Percentiles rank a stretch among this genome's conserved stretches.
phyloP scores from a whole-genome alignment of 2,888 invertebrate species.

The Arge pagana region DNA sequence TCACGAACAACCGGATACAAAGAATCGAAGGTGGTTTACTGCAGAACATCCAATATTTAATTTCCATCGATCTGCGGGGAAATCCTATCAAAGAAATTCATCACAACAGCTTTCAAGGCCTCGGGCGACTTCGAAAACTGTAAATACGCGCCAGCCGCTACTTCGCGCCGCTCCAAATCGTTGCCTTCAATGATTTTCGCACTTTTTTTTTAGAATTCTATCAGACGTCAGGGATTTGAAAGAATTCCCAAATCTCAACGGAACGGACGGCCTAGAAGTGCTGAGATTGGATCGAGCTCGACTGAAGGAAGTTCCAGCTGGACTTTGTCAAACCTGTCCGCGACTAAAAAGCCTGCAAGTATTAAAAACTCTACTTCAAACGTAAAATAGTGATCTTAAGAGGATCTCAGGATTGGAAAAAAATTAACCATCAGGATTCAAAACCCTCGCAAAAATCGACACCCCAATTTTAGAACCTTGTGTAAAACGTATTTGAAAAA shows the following conservation, averaged over 20 bases:
- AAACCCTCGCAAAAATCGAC: too few relatives aligned
- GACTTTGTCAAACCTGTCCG: conserved; percentile 78
- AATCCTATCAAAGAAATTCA: conserved; percentile 52
- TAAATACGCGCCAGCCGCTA: conserved; percentile 63
- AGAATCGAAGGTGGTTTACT: conserved; percentile 74
- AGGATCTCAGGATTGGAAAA: too few relatives aligned
- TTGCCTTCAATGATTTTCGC: conserved; percentile 4
- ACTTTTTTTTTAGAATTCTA: conserved; percentile 69
- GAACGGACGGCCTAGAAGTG: conserved; percentile 76
- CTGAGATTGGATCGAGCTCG: conserved; percentile 84
- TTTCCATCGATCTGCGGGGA: conserved; percentile 79
- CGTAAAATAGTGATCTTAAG: too few relatives aligned
- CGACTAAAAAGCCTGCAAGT: conserved; percentile 86
- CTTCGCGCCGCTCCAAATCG: background rate
- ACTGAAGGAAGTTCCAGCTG: conserved; percentile 70
- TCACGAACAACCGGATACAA: conserved; percentile 82
- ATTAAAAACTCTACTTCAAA: too few relatives aligned
- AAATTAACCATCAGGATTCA: too few relatives aligned
- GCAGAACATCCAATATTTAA: conserved; percentile 69
- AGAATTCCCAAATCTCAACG: conserved; percentile 82
- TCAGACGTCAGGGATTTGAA: conserved; percentile 83
- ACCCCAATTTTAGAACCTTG: too few relatives aligned
- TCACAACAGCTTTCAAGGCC: conserved; percentile 58
- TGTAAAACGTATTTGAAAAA: too few relatives aligned
- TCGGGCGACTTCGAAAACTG: conserved; percentile 80